A percentile compares a stretch with the other conserved stretches of the same genome.
Evolutionary conservation across 2,113 vertebrate genomes (phyloP).

Genomic region (Cavia porcellus): DNA sequence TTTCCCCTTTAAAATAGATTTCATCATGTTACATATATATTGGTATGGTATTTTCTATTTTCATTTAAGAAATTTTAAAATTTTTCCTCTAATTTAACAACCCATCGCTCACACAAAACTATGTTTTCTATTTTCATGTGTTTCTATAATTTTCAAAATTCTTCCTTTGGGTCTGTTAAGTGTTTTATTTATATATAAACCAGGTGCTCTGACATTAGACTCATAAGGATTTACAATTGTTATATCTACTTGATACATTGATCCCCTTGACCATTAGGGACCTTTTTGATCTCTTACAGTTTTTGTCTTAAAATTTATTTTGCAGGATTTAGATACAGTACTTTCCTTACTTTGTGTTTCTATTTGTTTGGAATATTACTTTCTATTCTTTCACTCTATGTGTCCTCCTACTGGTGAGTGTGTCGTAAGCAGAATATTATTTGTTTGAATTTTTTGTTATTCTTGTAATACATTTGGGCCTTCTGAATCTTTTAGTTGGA

Average conservation of each 20-base stretch:
- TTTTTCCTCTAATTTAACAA: background rate
- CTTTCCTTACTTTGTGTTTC: background rate
- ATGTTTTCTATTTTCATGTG: background rate
- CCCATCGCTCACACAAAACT: background rate
- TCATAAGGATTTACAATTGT: background rate
- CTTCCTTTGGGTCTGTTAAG: background rate
- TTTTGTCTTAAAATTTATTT: background rate
- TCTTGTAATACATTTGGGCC: background rate
- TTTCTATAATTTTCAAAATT: background rate
- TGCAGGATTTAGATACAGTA: background rate
- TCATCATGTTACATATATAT: background rate
- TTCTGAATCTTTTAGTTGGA: background rate
- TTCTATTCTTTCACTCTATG: background rate
- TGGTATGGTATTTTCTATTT: background rate
- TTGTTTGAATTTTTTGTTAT: background rate
- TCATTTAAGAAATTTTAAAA: background rate
- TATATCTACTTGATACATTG: background rate
- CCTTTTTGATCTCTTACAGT: background rate
- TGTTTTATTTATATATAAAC: no score
- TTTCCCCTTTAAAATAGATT: background rate
- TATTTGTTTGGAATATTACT: background rate
- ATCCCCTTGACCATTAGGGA: background rate
- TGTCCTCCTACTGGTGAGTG: background rate
- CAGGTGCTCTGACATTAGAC: background rate
- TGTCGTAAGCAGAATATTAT: background rate